Conservation (phyloP, 37 sponge, comb jelly and placozoan species). For the Beroe ovata region DNA sequence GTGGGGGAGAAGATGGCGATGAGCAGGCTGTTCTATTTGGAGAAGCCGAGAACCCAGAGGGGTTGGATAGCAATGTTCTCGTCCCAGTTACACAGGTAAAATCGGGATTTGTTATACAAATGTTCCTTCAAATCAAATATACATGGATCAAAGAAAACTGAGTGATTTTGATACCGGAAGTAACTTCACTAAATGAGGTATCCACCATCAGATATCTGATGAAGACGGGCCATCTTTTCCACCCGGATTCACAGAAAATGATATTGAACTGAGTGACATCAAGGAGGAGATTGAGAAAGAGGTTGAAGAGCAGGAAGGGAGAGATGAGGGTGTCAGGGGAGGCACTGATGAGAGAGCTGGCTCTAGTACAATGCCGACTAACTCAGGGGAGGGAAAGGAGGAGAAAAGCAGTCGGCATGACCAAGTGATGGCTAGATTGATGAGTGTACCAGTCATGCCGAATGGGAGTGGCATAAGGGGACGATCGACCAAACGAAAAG, state of each 20-base stretch:
- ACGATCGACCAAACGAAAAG: background rate
- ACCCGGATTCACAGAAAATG: background rate
- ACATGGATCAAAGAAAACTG: no score
- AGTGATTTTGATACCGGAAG: no score
- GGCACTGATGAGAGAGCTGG: background rate
- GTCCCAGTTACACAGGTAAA: background rate
- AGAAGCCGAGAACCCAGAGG: background rate
- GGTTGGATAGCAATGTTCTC: background rate
- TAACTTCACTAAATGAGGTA: no score
- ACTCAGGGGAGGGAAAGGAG: no score
- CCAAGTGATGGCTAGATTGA: background rate
- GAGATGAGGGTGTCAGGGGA: background rate
- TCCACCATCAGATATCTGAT: no score
- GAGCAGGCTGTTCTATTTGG: background rate
- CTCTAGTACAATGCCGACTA: no score
- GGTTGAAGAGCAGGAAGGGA: background rate
- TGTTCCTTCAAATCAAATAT: no score
- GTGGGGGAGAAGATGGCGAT: background rate
- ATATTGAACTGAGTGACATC: background rate
- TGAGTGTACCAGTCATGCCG: background rate
- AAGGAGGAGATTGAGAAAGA: background rate
- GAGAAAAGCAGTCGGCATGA: background rate
- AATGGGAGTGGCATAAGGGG: background rate
- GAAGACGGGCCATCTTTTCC: no score
- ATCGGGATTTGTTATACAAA: no score